A percentile compares a stretch with the other conserved stretches of the same genome.
Conservation (phyloP, 2,888 invertebrate species). For the Plebejus melissa region DNA sequence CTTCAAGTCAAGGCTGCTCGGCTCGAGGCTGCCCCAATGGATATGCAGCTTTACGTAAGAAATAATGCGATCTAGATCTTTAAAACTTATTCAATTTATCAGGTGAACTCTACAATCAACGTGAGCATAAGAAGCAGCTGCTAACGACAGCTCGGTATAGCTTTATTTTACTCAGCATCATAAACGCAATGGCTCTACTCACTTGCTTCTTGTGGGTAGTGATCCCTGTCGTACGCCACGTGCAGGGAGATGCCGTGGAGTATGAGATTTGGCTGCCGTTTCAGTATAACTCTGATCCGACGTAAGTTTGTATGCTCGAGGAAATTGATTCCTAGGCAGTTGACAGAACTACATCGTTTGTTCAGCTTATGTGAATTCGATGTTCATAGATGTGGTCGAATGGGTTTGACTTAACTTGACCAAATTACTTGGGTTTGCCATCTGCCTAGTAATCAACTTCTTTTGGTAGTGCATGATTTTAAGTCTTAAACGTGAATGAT, state of each 20-base stretch:
- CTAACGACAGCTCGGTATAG: slow-evolving; percentile 42
- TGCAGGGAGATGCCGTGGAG: slow-evolving; percentile 47
- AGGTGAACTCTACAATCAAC: slow-evolving; percentile 43
- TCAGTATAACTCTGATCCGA: slow-evolving; percentile 45
- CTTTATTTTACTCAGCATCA: slow-evolving; percentile 42
- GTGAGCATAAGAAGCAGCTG: slow-evolving; percentile 44
- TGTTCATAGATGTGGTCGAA: too few relatives aligned
- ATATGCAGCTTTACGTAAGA: too few relatives aligned
- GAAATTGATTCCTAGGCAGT: too few relatives aligned
- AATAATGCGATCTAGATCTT: background rate
- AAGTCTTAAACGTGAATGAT: too few relatives aligned
- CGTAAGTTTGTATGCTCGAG: slow-evolving; percentile 43
- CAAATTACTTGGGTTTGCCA: too few relatives aligned
- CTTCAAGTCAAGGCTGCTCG: too few relatives aligned
- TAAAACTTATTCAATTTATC: background rate
- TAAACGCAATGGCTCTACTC: slow-evolving; percentile 45
- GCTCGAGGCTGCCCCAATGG: too few relatives aligned
- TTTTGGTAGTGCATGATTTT: too few relatives aligned
- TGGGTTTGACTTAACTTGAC: too few relatives aligned
- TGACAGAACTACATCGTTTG: too few relatives aligned
- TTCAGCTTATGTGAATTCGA: too few relatives aligned
- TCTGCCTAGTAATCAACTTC: too few relatives aligned
- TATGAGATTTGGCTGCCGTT: slow-evolving; percentile 59
- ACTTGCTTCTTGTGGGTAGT: slow-evolving; percentile 54
- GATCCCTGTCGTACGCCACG: slow-evolving; percentile 47